Base-by-base conservation (phyloP, 2,797 vertebrate genomes). In the Denticeps clupeoides region DNA sequence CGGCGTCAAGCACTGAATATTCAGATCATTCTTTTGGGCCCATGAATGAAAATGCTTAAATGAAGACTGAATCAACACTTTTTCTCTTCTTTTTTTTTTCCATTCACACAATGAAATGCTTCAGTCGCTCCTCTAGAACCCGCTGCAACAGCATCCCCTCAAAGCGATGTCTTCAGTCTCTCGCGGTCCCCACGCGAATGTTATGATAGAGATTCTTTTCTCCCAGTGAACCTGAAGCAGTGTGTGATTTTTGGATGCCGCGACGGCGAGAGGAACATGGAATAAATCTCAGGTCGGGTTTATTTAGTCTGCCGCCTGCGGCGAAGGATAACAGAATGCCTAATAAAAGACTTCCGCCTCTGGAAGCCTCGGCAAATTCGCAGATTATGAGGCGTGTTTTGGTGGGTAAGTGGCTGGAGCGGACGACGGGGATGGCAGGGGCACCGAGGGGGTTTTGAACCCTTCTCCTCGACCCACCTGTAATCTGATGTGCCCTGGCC, bases 161-260 rank as follows among this genome's bases (percentile, higher is more conserved):
- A 35, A 45, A 49, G 58, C 18, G 25, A 47, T 45, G 49, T 23
- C 41, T 56, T 49, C n/a, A n/a, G 55, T 55, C 46, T 59, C 47
- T 41, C 29, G 49, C 32, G 37, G 31, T 55, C 15, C 42, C 49
- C 28, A 19, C 56, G 21, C 35, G 77, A 58, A 83, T 88, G 85
- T 88, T 87, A 87, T 87, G 76, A 80, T 89, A 84, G 73, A 83
- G 82, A 87, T 88, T 86, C 82, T 82, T 84, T 80, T 79, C 67
- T 80, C 77, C 69, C 68, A 73, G 75, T 82, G 69, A 78, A 67
- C 78, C 64, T 79, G 54, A 70, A 74, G 75, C 50, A 70, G 76
- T 63, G 71, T 87, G 86, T 88, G 65, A 81, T 85, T 82, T 76
- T 89, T 89, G 86, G 84, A 88, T 76, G 62, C 67, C 51, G 64